phyloP scores from a whole-genome alignment of 1,140 invertebrate species.

The Monomorium pharaonis region DNA sequence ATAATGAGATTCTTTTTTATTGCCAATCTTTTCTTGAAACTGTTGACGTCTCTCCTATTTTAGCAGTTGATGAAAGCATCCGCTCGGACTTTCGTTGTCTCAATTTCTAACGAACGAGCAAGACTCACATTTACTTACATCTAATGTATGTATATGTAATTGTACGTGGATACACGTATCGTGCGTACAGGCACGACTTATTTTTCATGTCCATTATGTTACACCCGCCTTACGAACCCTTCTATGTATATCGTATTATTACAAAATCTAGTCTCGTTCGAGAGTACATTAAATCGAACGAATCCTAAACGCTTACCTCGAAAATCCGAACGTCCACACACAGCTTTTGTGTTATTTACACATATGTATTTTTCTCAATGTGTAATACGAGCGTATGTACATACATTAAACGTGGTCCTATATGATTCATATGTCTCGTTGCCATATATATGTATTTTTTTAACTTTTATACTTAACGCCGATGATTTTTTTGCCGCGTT shows the following conservation, averaged over 20 bases:
- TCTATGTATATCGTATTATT: conserved; percentile 48
- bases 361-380: conserved; percentile 44
- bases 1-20: neutral
- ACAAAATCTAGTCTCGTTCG: conserved; percentile 74
- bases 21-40: neutral
- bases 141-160: conserved; percentile 50
- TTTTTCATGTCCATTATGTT: conserved; percentile 55
- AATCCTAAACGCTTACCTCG: conserved; percentile 40
- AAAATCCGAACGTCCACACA: conserved; percentile 51
- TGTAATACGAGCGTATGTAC: conserved; percentile 74
- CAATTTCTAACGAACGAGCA: conserved; percentile 64
- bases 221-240: conserved; percentile 47
- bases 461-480: conserved; percentile 49
- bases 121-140: conserved; percentile 58
- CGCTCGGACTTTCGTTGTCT: conserved; percentile 62
- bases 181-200: conserved; percentile 19
- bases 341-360: conserved; percentile 68
- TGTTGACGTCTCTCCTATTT: neutral
- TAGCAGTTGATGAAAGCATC: conserved; percentile 14
- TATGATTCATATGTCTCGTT: conserved; percentile 81
- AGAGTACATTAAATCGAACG: conserved; percentile 32
- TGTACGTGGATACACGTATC: conserved; percentile 33
- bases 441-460: conserved; percentile 70
- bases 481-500: conserved; percentile 49
- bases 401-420: conserved; percentile 80